Evolutionary conservation across 2,888 invertebrate genomes (phyloP), one percentile per base, ranked within the genome.

Genomic region (Phalera bucephala): DNA sequence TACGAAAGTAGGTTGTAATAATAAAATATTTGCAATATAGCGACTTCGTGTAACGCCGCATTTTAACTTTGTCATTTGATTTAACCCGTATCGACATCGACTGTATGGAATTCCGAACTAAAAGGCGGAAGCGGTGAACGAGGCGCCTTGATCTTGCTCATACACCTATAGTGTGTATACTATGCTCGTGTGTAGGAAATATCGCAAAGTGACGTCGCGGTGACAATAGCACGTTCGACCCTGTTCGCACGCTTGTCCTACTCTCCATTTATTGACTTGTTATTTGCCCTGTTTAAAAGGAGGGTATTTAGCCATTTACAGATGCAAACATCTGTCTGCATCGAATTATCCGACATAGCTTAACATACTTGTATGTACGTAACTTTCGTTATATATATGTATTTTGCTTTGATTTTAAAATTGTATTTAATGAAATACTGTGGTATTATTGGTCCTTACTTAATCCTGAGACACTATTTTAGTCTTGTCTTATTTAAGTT

Each of bases 221-320:
- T 71, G 80, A 84, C 87, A 85, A 84, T 83, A 63, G 72, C 75
- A 70, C 70, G 70, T 72, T 65, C 73, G 84, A 78, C 84, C 84
- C 73, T 84, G 77, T 86, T 88, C 86, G 71, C 87, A 87, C 81
- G 81, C 71, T 64, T 77, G 75, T 75, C 74, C 75, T 71, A 76
- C 80, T 82, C 79, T 79, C 72, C 76, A 73, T 70, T 79, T 81
- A 82, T 83, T 71, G 80, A 81, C 78, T 76, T 66, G 72, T 73
- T 70, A 66, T 63, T 60, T 66, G 75, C 65, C 58, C 66, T 64
- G 67, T 71, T 78, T 77, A 67, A 69, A 68, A 68, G 61, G 63
- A 60, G 67, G 57, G 62, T 69, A 72, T 72, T 74, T 67, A 61
- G 45, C 56, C 66, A 71, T 73, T 75, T 72, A 67, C 64, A 65